Percentiles rank a stretch among this genome's conserved stretches.
These are phyloP conservation scores for Venturia canescens DNA, from an alignment of 1,140 invertebrate species.

Conservation along the genomic window DNA sequence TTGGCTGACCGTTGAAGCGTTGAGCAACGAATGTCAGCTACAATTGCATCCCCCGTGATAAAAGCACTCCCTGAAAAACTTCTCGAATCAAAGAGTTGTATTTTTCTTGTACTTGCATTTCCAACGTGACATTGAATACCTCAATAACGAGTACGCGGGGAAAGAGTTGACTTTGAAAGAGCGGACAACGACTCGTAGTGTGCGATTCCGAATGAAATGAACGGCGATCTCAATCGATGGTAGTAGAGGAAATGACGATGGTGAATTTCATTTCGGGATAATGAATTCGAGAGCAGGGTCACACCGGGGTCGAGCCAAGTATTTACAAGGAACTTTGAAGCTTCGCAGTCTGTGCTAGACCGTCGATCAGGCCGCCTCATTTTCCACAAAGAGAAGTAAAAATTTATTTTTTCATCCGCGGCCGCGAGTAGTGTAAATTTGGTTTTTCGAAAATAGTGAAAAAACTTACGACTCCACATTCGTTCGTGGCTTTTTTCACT, in stretches of 20 bases:
- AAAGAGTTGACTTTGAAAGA: not conserved
- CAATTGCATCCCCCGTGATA: not conserved
- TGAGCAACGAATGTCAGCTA: not conserved
- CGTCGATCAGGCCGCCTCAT: conserved; percentile 50
- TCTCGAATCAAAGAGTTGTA: not conserved
- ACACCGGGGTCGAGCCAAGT: conserved; percentile 60
- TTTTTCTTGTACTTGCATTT: not conserved
- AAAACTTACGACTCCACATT: not conserved
- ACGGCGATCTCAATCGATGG: not conserved
- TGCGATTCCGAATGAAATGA: not conserved
- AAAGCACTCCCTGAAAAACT: not conserved
- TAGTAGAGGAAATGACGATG: conserved; percentile 70
- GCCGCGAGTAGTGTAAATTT: not conserved
- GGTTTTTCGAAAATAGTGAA: not conserved
- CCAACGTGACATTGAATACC: not conserved
- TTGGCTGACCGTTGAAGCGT: not conserved
- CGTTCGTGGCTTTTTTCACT: not conserved
- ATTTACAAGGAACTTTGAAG: conserved; percentile 41
- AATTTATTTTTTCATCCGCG: conserved; percentile 20
- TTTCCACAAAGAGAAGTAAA: conserved; percentile 22
- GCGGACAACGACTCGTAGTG: not conserved
- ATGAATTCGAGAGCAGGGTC: conserved; percentile 63
- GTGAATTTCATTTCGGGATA: conserved; percentile 59
- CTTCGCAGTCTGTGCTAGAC: conserved; percentile 52
- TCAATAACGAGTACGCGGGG: not conserved